A percentile compares a stretch with the other conserved stretches of the same genome.
Conservation (phyloP, 2,113 vertebrate species). For the Solenodon paradoxus region DNA sequence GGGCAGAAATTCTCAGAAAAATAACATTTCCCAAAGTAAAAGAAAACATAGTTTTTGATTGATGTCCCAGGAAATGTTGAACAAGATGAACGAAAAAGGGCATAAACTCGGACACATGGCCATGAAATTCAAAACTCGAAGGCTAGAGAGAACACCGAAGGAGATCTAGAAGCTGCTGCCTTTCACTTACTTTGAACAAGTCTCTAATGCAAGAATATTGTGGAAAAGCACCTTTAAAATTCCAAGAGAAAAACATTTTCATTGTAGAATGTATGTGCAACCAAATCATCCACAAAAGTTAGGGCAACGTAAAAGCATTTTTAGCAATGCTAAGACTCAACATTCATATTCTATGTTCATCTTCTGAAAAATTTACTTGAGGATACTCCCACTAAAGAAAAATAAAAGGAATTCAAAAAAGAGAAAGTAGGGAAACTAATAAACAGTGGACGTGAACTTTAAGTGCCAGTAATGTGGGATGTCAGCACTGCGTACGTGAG, state of each 20-base stretch:
- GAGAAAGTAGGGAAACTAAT: not conserved
- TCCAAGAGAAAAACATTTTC: conserved; percentile 22
- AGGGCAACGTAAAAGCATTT: conserved; percentile 25
- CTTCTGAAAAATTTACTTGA: conserved; percentile 8
- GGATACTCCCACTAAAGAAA: not conserved
- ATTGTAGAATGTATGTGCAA: conserved; percentile 8
- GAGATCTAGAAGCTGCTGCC: not conserved
- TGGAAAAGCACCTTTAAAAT: conserved; percentile 5
- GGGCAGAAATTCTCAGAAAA: not conserved
- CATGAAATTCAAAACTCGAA: conserved; percentile 4
- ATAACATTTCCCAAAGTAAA: conserved; percentile 17
- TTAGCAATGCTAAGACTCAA: not conserved
- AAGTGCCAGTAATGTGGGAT: not conserved
- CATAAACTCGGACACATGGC: not conserved
- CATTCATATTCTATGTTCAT: conserved; percentile 3
- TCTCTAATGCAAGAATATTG: not conserved
- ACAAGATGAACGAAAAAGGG: conserved; percentile 16
- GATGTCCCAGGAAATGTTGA: conserved; percentile 1
- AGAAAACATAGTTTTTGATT: not conserved
- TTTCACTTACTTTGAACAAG: not conserved
- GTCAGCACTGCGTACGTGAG: not conserved
- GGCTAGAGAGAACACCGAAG: not conserved
- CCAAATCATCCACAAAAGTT: conserved; percentile 26
- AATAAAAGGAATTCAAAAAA: not conserved
- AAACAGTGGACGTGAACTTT: not conserved